These are phyloP conservation scores for Drosophila basisetae DNA, from an alignment of 2,888 invertebrate species.

Conservation along the genomic window DNA sequence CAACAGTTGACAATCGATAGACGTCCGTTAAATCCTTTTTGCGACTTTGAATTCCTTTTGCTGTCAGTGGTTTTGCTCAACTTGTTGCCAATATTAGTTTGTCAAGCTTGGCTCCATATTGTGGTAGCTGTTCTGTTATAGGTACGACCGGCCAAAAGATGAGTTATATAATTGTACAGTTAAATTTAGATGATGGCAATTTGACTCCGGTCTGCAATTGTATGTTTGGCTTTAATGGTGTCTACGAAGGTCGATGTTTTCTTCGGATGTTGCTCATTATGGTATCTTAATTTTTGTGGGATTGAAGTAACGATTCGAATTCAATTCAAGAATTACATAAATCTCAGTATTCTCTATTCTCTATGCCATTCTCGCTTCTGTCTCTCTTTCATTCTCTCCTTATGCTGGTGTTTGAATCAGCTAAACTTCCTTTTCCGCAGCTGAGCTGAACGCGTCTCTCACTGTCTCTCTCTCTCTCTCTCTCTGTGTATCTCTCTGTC, in stretches of 20 bases:
- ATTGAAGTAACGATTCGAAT: not conserved
- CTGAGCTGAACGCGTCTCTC: not conserved
- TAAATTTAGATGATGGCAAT: not conserved
- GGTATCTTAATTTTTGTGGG: not conserved
- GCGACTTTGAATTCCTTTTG: not conserved
- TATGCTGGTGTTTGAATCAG: slow-evolving; percentile 5
- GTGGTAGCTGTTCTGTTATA: too few relatives aligned
- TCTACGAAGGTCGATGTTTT: not conserved
- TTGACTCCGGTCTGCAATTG: too few relatives aligned
- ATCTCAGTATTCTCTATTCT: slow-evolving; percentile 1
- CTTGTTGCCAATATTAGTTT: too few relatives aligned
- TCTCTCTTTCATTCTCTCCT: not conserved
- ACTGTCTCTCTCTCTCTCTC: not conserved
- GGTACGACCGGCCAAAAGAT: too few relatives aligned
- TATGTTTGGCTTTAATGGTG: too few relatives aligned
- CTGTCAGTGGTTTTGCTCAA: too few relatives aligned
- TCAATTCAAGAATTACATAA: not conserved
- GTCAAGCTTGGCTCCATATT: too few relatives aligned
- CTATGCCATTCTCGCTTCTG: not conserved
- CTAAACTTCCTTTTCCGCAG: slow-evolving; percentile 30
- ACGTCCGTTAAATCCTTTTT: not conserved
- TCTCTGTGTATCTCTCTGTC: not conserved
- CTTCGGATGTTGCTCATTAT: not conserved
- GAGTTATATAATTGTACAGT: too few relatives aligned
- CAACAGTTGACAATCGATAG: not conserved